phyloP scores from a whole-genome alignment of 2,888 invertebrate species.

The Dolichopus griseipennis region DNA sequence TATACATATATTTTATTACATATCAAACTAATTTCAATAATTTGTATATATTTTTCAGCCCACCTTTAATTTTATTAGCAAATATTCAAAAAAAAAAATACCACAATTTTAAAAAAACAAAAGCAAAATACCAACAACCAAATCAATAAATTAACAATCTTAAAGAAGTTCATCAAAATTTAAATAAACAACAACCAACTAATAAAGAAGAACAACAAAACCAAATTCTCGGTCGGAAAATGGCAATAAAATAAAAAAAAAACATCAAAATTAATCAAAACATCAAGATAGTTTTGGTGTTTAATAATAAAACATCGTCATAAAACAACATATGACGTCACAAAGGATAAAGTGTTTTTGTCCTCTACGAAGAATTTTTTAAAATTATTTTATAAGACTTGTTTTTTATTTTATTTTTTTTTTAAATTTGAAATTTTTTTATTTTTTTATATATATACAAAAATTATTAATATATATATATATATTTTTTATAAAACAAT shows the following conservation, averaged over 20 bases:
- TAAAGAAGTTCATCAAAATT: background rate
- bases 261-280: background rate
- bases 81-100: background rate
- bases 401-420: background rate
- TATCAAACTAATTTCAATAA: background rate
- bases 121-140: too few relatives aligned
- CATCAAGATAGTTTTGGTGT: too few relatives aligned
- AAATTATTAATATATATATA: too few relatives aligned
- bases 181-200: background rate
- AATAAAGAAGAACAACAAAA: too few relatives aligned
- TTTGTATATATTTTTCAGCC: background rate
- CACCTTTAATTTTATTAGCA: background rate
- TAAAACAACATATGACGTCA: background rate
- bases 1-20: too few relatives aligned
- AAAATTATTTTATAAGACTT: background rate
- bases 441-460: too few relatives aligned
- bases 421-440: too few relatives aligned
- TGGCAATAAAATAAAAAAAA: background rate
- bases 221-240: background rate
- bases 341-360: background rate
- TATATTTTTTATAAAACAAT: too few relatives aligned
- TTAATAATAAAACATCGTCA: too few relatives aligned
- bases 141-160: too few relatives aligned
- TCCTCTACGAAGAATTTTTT: conserved; percentile 2
- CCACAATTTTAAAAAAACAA: background rate